These are phyloP conservation scores for Junonia oenone DNA, from an alignment of 2,888 invertebrate genomes.

Conservation along the genomic window DNA sequence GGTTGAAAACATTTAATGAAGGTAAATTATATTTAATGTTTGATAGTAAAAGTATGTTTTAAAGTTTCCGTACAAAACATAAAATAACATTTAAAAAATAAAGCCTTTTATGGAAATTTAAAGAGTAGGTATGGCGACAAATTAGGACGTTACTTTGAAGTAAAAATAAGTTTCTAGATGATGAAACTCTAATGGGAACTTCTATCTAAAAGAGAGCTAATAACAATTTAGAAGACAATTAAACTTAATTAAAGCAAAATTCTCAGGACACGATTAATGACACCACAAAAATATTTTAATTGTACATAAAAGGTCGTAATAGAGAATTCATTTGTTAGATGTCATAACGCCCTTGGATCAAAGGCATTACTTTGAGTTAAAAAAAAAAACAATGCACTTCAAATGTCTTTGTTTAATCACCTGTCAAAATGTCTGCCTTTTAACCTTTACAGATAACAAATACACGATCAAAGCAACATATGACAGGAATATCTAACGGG, in stretches of 20 bases:
- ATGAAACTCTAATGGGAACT: no score
- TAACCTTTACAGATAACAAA: neutral
- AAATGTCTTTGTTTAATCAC: slow-evolving; percentile 13
- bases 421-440: slow-evolving; percentile 6
- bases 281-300: neutral
- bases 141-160: no score
- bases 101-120: no score
- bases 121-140: no score
- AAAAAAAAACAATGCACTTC: slow-evolving; percentile 8
- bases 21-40: no score
- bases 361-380: neutral
- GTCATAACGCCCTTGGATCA: slow-evolving; percentile 8
- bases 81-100: no score
- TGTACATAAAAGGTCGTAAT: neutral
- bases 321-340: slow-evolving; percentile 4
- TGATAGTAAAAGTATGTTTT: no score
- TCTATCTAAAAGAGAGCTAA: no score
- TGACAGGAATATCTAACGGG: neutral
- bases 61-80: no score
- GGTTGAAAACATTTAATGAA: no score
- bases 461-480: neutral
- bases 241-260: neutral
- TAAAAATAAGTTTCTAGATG: no score
- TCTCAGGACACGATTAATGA: neutral
- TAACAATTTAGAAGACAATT: neutral